Conservation (phyloP, 2,797 vertebrate species). For the Coilia nasus region DNA sequence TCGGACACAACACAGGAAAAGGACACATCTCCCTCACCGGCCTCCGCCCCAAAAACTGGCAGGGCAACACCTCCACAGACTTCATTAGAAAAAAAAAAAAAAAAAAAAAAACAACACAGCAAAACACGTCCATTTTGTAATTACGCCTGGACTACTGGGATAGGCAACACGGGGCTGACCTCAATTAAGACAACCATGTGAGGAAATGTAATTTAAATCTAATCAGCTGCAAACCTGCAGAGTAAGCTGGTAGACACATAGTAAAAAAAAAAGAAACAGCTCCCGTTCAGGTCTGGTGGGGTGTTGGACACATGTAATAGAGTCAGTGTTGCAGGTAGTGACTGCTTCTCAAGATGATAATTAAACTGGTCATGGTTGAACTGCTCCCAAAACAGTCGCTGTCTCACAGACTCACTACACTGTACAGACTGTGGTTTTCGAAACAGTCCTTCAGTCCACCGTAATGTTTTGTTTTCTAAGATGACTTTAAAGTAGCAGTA, state of each 20-base stretch:
- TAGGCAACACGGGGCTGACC: constrained; percentile 58
- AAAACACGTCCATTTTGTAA: constrained; percentile 65
- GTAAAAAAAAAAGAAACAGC: constrained; percentile 31
- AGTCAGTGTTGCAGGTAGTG: constrained; percentile 63
- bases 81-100: constrained; percentile 28
- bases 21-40: constrained; percentile 59
- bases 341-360: constrained; percentile 63
- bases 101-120: constrained; percentile 36
- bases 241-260: constrained; percentile 55
- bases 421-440: background rate
- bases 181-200: constrained; percentile 73
- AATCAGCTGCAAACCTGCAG: constrained; percentile 67
- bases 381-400: background rate
- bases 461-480: background rate
- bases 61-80: constrained; percentile 24
- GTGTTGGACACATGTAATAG: constrained; percentile 48
- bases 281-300: constrained; percentile 52
- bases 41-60: constrained; percentile 56
- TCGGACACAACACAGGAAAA: constrained; percentile 49
- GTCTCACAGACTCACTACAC: background rate
- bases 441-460: background rate
- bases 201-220: constrained; percentile 66
- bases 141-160: constrained; percentile 63
- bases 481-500: background rate
- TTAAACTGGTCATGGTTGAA: constrained; percentile 44